These are phyloP conservation scores for Tamandua tetradactyla DNA, from an alignment of 2,797 vertebrate genomes.

Conservation along the genomic window DNA sequence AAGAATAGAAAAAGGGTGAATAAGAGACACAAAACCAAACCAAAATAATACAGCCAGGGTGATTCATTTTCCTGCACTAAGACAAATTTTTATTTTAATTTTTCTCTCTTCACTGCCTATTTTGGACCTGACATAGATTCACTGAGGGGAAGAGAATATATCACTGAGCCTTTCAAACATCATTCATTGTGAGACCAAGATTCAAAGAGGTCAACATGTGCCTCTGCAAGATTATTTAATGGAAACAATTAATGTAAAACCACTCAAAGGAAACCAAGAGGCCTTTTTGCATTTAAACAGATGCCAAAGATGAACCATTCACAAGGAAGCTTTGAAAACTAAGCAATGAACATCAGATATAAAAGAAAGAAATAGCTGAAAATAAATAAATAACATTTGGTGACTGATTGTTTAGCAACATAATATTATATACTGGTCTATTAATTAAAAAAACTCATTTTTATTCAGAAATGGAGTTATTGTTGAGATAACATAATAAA, in stretches of 20 bases:
- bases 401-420: neutral
- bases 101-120: neutral
- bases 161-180: conserved; percentile 22
- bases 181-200: conserved; percentile 42
- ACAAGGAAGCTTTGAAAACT: neutral
- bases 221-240: conserved; percentile 37
- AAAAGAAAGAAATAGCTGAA: neutral
- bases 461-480: neutral
- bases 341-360: conserved; percentile 27
- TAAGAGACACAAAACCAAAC: neutral
- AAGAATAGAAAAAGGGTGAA: neutral
- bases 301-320: conserved; percentile 35
- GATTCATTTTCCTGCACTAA: neutral
- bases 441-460: conserved; percentile 16
- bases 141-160: conserved; percentile 11
- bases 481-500: neutral
- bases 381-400: conserved; percentile 20
- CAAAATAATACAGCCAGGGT: neutral
- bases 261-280: conserved; percentile 9
- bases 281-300: conserved; percentile 16
- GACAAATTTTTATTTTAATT: neutral
- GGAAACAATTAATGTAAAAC: conserved; percentile 30
- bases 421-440: neutral
- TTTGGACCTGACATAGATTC: conserved; percentile 25
- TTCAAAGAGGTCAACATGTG: conserved; percentile 12